Conservation (phyloP, 2,113 vertebrate species). For the Pteropus alecto region DNA sequence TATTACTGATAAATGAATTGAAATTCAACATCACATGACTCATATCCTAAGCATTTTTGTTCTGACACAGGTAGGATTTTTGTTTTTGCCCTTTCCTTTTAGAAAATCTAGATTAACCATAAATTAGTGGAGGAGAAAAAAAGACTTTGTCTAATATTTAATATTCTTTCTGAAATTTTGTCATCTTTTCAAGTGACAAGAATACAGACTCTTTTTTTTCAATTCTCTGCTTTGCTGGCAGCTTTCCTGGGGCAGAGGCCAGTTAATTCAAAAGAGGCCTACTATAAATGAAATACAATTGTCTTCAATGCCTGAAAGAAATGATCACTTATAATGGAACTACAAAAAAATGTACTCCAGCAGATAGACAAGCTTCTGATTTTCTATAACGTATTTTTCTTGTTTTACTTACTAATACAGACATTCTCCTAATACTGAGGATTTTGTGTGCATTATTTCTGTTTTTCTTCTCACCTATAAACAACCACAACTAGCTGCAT, state of each 20-base stretch:
- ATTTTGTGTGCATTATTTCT: background rate
- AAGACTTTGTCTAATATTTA: background rate
- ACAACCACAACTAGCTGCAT: background rate
- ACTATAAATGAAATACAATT: background rate
- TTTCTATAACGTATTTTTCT: background rate
- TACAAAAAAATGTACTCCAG: fast-evolving
- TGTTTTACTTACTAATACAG: background rate
- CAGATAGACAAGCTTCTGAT: background rate
- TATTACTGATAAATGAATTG: too few species aligned
- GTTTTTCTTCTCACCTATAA: background rate
- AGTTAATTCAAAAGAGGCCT: conserved; percentile 1
- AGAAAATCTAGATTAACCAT: conserved; percentile 56
- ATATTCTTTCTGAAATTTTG: background rate
- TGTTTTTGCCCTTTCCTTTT: conserved; percentile 8
- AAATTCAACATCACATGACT: background rate
- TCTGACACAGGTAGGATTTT: background rate
- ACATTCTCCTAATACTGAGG: background rate
- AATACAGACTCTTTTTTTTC: background rate
- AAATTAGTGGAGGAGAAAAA: conserved; percentile 12
- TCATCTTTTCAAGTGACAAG: background rate
- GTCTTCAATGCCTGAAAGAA: conserved; percentile 16
- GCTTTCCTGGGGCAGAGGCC: conserved; percentile 32
- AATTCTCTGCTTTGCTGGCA: background rate
- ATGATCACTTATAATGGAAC: background rate
- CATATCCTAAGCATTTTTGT: background rate